Evolutionary conservation across 2,797 vertebrate species (phyloP).

Genomic region (Threskiornis aethiopicus): DNA sequence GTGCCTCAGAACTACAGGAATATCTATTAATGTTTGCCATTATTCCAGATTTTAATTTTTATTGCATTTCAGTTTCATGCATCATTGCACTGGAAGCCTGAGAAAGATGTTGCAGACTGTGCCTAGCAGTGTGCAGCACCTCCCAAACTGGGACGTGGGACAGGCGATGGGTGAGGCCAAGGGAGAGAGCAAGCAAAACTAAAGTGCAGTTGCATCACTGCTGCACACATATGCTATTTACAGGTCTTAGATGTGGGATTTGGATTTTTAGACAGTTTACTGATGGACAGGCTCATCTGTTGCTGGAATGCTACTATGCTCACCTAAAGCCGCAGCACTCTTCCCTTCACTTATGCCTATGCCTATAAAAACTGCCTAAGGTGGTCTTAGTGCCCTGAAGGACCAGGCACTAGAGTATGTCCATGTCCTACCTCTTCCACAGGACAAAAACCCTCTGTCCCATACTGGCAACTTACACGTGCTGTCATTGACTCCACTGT

Average conservation of each 20-base stretch:
- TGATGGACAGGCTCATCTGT: neutral
- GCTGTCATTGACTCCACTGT: neutral
- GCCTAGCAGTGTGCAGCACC: neutral
- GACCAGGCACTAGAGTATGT: neutral
- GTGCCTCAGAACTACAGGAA: neutral
- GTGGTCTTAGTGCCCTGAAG: neutral
- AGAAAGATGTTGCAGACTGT: neutral
- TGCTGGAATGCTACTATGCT: neutral
- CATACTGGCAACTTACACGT: rapidly evolving
- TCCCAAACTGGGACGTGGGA: neutral
- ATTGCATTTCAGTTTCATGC: neutral
- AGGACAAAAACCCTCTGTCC: neutral
- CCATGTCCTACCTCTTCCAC: neutral
- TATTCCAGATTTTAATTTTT: neutral
- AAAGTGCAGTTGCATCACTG: neutral
- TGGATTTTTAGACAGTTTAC: neutral
- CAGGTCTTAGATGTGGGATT: neutral
- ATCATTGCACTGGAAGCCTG: neutral
- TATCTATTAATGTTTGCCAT: neutral
- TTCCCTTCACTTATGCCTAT: neutral
- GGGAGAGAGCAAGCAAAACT: neutral
- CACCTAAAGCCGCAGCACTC: neutral
- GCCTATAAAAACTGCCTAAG: neutral
- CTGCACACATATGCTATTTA: neutral
- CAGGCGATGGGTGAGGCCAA: neutral